Evolutionary conservation across 2,888 invertebrate genomes (phyloP).

Genomic region (Teinopalpus imperialis): DNA sequence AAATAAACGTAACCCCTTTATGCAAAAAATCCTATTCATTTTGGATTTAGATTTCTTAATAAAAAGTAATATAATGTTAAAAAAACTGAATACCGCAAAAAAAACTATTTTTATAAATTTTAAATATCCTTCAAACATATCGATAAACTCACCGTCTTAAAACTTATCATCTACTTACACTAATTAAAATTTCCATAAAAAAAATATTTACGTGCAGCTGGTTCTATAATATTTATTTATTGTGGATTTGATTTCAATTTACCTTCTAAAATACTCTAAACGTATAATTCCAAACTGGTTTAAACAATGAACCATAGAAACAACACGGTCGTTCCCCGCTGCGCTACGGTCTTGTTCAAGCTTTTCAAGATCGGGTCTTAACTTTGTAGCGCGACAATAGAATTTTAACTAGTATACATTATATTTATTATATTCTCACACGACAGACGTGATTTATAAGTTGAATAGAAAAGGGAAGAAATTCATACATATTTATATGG

Average conservation of each 20-base stretch:
- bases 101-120: no score
- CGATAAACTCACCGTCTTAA: no score
- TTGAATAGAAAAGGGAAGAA: background rate
- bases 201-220: no score
- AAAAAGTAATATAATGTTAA: no score
- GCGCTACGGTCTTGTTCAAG: slow-evolving; percentile 51
- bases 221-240: no score
- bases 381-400: slow-evolving; percentile 63
- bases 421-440: slow-evolving; percentile 50
- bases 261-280: slow-evolving; percentile 8
- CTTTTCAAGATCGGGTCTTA: slow-evolving; percentile 71
- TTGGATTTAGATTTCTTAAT: no score
- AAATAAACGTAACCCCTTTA: no score
- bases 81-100: no score
- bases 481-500: background rate
- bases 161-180: no score
- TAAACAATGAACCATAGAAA: slow-evolving; percentile 23
- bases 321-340: slow-evolving; percentile 39
- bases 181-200: no score
- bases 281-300: slow-evolving; percentile 13
- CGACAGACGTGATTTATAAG: background rate
- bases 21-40: background rate
- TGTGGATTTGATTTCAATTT: slow-evolving; percentile 9
- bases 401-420: slow-evolving; percentile 52
- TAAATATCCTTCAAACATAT: no score